These are phyloP conservation scores for Zoanthus solanderi DNA, from an alignment of 92 coral and sea anemone species.

Conservation along the genomic window DNA sequence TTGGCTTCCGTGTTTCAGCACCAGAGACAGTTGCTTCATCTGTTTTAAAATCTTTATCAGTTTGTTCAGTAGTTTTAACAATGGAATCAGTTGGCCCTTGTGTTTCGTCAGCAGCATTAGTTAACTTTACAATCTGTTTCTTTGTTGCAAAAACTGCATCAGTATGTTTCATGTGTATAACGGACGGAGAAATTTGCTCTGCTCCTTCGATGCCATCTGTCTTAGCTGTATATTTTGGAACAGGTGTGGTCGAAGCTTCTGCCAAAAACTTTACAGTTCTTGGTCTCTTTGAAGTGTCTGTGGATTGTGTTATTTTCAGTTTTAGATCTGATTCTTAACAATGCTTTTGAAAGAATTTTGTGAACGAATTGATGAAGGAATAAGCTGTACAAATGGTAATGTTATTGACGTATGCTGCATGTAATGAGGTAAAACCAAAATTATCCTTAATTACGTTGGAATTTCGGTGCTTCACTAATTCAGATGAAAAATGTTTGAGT, in stretches of 20 bases:
- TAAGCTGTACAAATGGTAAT: neutral
- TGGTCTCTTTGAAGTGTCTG: constrained; percentile 22
- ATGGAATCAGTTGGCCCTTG: neutral
- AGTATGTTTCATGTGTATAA: neutral
- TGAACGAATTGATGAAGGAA: neutral
- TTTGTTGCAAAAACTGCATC: neutral
- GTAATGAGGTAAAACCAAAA: neutral
- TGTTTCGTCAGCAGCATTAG: neutral
- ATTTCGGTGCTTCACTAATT: neutral
- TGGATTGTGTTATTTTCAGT: neutral
- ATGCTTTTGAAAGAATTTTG: neutral
- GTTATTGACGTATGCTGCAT: neutral
- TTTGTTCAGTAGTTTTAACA: neutral
- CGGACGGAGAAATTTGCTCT: constrained; percentile 29
- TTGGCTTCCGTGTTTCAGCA: neutral
- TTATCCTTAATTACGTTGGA: neutral
- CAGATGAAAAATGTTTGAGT: neutral
- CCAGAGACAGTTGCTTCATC: neutral
- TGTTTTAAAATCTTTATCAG: neutral
- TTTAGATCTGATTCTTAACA: neutral
- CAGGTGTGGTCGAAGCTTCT: constrained; percentile 23
- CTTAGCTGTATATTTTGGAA: neutral
- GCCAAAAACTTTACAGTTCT: constrained; percentile 32
- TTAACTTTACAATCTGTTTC: neutral
- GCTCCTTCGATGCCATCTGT: constrained; percentile 22